Conservation (phyloP, 2,797 vertebrate genomes). For the Salmo trutta region DNA sequence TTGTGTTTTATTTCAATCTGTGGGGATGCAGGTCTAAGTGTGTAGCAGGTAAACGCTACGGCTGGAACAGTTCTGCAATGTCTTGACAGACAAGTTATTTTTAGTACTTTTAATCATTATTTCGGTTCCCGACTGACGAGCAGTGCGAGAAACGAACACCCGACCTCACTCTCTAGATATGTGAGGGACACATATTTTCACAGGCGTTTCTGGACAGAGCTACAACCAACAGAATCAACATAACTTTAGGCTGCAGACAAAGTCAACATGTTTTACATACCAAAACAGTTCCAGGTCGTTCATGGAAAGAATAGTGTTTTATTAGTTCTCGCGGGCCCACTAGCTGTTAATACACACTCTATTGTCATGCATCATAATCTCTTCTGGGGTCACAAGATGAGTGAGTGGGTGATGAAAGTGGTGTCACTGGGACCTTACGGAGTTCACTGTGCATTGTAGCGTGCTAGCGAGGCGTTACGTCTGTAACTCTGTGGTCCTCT, state of each 20-base stretch:
- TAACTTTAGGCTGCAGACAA: not conserved
- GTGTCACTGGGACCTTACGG: conserved; percentile 43
- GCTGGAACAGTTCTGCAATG: conserved; percentile 31
- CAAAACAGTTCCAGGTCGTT: not conserved
- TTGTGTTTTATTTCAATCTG: conserved; percentile 11
- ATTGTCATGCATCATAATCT: conserved; percentile 20
- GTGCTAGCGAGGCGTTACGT: conserved; percentile 33
- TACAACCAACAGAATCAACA: not conserved
- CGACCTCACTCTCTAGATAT: not conserved
- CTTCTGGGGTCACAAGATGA: conserved; percentile 37
- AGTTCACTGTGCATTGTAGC: conserved; percentile 37
- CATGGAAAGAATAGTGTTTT: not conserved
- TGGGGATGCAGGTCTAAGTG: conserved; percentile 19
- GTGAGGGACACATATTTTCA: conserved; percentile 4
- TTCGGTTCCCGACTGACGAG: conserved; percentile 18
- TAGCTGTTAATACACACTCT: conserved; percentile 30
- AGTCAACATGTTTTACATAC: not conserved
- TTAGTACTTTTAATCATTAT: conserved; percentile 14
- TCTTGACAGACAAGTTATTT: conserved; percentile 32
- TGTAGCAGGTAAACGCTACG: conserved; percentile 19
- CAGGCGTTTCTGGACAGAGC: conserved; percentile 6
- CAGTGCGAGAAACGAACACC: conserved; percentile 1
- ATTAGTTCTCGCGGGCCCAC: not conserved
- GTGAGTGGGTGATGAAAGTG: conserved; percentile 38
- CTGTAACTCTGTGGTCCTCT: too few species aligned